Evolutionary conservation across 2,888 invertebrate genomes (phyloP), one percentile per base, ranked within the genome.

Genomic region (Lypha dubia): DNA sequence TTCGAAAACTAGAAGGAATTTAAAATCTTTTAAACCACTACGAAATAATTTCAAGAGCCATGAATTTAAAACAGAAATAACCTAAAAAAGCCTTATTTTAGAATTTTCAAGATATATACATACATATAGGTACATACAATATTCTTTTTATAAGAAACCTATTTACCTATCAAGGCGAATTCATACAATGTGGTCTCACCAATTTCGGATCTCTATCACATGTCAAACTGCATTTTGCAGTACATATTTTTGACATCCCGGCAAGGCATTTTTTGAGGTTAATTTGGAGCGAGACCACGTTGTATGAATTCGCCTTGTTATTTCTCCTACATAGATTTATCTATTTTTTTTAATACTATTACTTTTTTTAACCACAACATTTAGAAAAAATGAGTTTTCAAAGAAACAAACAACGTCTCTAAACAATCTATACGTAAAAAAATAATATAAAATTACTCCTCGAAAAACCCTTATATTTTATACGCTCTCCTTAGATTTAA

Each of bases 391-490:
- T 35, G 44, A 56, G 56, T 22, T 58, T n/a, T 60, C 24, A 62
- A 8, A 22, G 20, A 35, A 53, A 67, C n/a, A 58, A 65, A 51
- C 44, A n/a, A n/a, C n/a, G n/a, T 20, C n/a, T 49, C 46, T 56
- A 49, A 79, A 77, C 56, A 84, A 65, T 83, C 76, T 73, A 76
- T 84, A 84, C 84, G 80, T 84, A 84, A 84, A 76, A 58, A 35
- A 51, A 76, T n/a, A n/a, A n/a, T n/a, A 76, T 65, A 51, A 60
- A 67, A 68, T 20, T 49, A 68, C 49, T 58, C 44, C 60, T 62
- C 11, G 44, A 32, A 22, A 28, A 41, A 58, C 17, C 17, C 20
- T 67, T 83, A 3, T 83, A 80, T 68, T 76, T 71, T 71, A 76
- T 58, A 35, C 32, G n/a, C 49, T 24, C 67, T 63, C 38, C n/a